Evolutionary conservation across 2,113 vertebrate species (phyloP), one percentile per base, ranked within the genome.

Genomic region (Semicossyphus pulcher): DNA sequence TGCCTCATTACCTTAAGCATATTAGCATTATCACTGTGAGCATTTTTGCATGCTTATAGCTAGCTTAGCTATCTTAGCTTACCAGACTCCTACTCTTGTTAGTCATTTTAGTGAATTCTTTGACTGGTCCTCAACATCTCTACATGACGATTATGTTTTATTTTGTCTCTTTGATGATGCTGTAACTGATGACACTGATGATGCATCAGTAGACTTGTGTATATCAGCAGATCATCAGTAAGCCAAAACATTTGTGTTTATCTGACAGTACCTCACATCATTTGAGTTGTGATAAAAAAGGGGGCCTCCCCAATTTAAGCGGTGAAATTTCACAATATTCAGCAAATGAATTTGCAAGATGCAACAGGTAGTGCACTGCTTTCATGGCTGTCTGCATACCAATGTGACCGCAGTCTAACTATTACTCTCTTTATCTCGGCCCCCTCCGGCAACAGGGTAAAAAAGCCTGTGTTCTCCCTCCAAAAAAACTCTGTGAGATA

Each of bases 341-440:
- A 89, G 85, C 77, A 91, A 93, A 91, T 92, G 90, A 75, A 92
- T 90, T 88, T 94, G 90, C 95, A 95, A 96, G 95, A 95, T 87
- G 88, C 89, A 90, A 92, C 95, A 96, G 92, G 94, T 79, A 88
- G 54, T 37, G 79, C 56, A 72, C 75, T 58, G 85, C 88, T 93
- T 92, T 94, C 93, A 92, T 93, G 93, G 89, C 81, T 84, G 91
- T 93, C 90, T 88, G 92, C 94, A 94, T 94, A 94, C 94, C 92
- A 82, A 80, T 91, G 91, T 94, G 93, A 95, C 92, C 93, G 90
- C 76, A 94, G 93, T 94, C 94, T 93, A 94, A 93, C 91, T 93
- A 93, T 94, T 92, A 94, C 84, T 91, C 84, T 85, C 87, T 92
- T 92, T 87, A 93, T 94, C 92, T 92, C 61, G 65, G 81, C 58